These are phyloP conservation scores for Colinus virginianus DNA, from an alignment of 2,113 vertebrate genomes.

Conservation along the genomic window DNA sequence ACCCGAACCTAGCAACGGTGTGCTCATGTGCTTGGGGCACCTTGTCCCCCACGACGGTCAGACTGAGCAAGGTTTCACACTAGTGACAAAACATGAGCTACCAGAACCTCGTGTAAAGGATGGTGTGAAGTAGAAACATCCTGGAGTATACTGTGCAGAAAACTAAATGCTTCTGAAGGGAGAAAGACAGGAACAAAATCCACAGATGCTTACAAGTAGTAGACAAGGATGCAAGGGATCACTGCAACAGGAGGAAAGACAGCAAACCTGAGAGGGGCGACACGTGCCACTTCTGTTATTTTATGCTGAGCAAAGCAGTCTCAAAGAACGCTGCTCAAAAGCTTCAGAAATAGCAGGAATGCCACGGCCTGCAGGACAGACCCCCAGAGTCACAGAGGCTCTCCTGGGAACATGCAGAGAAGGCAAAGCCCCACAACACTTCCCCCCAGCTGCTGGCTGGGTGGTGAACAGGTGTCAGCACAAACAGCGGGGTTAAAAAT, in stretches of 20 bases:
- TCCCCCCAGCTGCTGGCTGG: not conserved
- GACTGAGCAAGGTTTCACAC: not conserved
- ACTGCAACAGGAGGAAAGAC: fast-evolving
- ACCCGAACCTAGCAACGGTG: not conserved
- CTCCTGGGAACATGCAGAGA: not conserved
- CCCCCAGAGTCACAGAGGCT: not conserved
- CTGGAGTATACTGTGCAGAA: not conserved
- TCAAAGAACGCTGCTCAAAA: not conserved
- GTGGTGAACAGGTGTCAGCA: not conserved
- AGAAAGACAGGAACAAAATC: not conserved
- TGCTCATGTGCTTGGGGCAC: not conserved
- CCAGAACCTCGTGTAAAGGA: not conserved
- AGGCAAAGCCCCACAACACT: not conserved
- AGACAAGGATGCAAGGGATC: not conserved
- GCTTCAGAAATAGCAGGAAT: not conserved
- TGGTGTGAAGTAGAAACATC: not conserved
- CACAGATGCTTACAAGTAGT: not conserved
- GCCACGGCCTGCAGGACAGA: not conserved
- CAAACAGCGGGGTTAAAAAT: constrained; percentile 9
- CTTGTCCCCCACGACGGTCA: not conserved
- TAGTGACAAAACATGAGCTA: not conserved
- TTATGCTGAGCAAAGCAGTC: not conserved
- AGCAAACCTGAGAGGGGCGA: not conserved
- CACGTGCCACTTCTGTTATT: not conserved
- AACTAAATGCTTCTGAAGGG: not conserved